These are phyloP conservation scores for Gnathochromis pfefferi DNA, from an alignment of 2,113 vertebrate genomes.

Conservation along the genomic window DNA sequence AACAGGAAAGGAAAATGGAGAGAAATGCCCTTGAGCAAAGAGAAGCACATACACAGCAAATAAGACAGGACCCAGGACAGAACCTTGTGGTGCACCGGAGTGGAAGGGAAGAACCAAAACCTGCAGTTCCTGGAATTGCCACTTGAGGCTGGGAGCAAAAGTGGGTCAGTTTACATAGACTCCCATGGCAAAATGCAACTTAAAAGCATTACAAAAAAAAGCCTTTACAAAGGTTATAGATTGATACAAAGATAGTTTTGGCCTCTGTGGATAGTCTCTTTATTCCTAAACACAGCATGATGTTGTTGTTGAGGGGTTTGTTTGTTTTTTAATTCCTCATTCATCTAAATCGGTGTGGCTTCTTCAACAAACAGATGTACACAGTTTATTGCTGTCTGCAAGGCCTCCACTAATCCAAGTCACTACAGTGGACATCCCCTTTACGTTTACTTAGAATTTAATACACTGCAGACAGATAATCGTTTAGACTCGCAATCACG, in stretches of 20 bases:
- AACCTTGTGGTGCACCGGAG: not conserved
- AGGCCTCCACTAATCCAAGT: not conserved
- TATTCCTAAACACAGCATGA: not conserved
- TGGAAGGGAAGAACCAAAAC: not conserved
- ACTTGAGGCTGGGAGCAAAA: not conserved
- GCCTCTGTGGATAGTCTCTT: not conserved
- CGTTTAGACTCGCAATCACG: not conserved
- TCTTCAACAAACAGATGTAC: not conserved
- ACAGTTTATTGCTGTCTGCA: not conserved
- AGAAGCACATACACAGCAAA: not conserved
- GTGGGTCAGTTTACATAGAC: not conserved
- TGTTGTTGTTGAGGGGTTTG: not conserved
- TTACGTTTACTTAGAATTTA: fast-evolving
- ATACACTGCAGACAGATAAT: not conserved
- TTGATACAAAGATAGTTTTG: not conserved
- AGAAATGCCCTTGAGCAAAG: not conserved
- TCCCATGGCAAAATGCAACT: not conserved
- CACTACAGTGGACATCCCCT: not conserved
- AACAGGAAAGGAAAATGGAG: not conserved
- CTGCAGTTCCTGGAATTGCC: not conserved
- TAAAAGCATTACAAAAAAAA: not conserved
- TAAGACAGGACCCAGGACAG: not conserved
- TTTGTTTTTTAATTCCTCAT: not conserved
- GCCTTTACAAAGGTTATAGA: not conserved
- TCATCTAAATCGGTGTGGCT: not conserved